A percentile compares a stretch with the other conserved stretches of the same genome.
Evolutionary conservation across 1,140 invertebrate species (phyloP).

Genomic region (Trichogramma pretiosum): DNA sequence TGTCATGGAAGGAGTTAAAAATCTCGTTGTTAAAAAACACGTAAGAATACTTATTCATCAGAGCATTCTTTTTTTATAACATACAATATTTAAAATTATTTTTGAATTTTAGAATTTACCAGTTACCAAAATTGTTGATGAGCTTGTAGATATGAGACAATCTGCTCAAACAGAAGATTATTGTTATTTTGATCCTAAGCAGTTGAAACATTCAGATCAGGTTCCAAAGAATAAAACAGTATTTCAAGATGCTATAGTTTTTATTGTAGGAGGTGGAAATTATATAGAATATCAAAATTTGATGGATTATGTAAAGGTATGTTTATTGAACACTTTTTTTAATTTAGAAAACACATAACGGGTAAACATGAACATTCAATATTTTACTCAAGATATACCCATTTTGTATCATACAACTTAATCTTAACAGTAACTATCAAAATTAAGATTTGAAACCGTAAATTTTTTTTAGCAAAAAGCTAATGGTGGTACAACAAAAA

Average conservation of each 20-base stretch:
- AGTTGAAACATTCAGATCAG: conserved; percentile 64
- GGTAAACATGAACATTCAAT: neutral
- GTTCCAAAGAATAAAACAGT: conserved; percentile 57
- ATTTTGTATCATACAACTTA: neutral
- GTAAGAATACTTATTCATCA: conserved; percentile 47
- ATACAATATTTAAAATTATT: conserved; percentile 5
- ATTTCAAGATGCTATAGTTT: conserved; percentile 88
- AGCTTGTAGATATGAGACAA: conserved; percentile 79
- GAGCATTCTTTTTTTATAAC: neutral
- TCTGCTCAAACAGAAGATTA: conserved; percentile 77
- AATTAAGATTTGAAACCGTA: too few species aligned
- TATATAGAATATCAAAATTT: conserved; percentile 99
- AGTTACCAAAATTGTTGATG: conserved; percentile 84
- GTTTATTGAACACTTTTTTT: conserved; percentile 3
- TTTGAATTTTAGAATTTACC: conserved; percentile 64
- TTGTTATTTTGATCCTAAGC: conserved; percentile 86
- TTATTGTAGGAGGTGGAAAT: conserved; percentile 95
- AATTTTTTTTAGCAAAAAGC: conserved; percentile 62
- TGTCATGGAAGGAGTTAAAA: conserved; percentile 99
- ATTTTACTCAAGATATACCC: neutral
- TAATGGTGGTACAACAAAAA: conserved; percentile 60
- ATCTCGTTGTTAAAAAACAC: conserved; percentile 95
- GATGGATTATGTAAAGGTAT: conserved; percentile 83
- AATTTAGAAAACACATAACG: conserved; percentile 8
- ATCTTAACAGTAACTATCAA: too few species aligned